Conservation (phyloP, 2,797 vertebrate species). For the Neoniphon sammara region DNA sequence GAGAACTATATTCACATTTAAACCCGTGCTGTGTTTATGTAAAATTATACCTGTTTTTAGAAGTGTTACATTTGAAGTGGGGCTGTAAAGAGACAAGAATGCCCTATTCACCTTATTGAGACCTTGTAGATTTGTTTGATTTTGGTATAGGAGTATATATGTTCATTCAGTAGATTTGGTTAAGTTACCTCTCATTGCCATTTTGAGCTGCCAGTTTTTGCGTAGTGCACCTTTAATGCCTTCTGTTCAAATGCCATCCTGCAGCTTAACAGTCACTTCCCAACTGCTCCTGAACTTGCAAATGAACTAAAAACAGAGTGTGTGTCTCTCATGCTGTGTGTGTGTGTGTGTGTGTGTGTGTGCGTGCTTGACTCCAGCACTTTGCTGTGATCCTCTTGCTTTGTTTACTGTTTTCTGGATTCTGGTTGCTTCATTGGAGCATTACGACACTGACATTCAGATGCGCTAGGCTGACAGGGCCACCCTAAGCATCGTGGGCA, state of each 20-base stretch:
- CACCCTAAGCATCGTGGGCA: conserved; percentile 55
- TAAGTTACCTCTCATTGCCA: neutral
- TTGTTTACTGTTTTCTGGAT: neutral
- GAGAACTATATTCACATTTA: too few species aligned
- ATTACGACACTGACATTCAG: conserved; percentile 57
- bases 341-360: neutral
- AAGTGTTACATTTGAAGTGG: too few species aligned
- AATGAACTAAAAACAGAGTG: neutral
- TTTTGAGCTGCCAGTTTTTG: conserved; percentile 7
- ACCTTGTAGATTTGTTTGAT: too few species aligned
- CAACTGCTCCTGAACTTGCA: neutral
- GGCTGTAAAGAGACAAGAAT: too few species aligned
- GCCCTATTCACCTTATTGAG: too few species aligned
- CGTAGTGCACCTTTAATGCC: neutral
- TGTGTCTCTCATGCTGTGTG: neutral
- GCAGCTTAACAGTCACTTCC: neutral
- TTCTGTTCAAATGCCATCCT: conserved; percentile 8
- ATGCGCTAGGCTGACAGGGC: conserved; percentile 46
- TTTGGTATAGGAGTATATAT: too few species aligned
- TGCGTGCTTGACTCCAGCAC: neutral
- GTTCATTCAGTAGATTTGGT: too few species aligned
- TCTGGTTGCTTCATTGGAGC: conserved; percentile 51
- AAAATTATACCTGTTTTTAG: too few species aligned
- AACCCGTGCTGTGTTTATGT: too few species aligned
- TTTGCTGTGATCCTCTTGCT: conserved; percentile 15